These are phyloP conservation scores for Drepanosiphum platanoidis DNA, from an alignment of 2,888 invertebrate species.

Conservation along the genomic window DNA sequence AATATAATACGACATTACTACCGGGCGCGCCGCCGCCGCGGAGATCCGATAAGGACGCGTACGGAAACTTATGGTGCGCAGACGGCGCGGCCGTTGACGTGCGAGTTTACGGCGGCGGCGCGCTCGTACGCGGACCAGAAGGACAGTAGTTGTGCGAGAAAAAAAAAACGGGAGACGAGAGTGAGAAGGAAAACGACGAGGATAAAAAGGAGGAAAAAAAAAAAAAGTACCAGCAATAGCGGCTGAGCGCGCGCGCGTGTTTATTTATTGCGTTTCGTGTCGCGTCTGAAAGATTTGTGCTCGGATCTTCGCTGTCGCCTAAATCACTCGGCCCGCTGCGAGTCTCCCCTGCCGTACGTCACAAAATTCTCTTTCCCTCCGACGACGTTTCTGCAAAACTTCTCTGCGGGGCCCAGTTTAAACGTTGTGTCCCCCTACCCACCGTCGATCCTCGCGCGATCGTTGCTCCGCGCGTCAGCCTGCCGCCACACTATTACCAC, in stretches of 20 bases:
- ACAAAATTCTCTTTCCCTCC: slow-evolving; percentile 45
- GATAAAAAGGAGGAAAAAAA: too few relatives aligned
- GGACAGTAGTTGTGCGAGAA: neutral
- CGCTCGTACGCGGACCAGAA: neutral
- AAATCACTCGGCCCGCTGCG: slow-evolving; percentile 54
- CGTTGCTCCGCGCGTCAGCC: neutral
- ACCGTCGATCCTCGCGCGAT: neutral
- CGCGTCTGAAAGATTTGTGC: slow-evolving; percentile 61
- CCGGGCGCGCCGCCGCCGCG: neutral
- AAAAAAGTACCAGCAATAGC: too few relatives aligned
- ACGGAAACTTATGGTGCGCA: slow-evolving; percentile 21
- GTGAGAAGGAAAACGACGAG: neutral
- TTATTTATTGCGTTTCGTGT: slow-evolving; percentile 56
- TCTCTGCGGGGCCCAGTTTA: slow-evolving; percentile 28
- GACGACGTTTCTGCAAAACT: slow-evolving; percentile 20
- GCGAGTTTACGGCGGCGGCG: neutral
- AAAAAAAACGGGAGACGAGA: neutral
- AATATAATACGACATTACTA: neutral
- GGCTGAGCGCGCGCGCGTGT: neutral
- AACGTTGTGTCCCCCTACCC: slow-evolving; percentile 6
- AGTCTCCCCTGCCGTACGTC: neutral
- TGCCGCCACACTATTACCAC: neutral
- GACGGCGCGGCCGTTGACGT: slow-evolving; percentile 21
- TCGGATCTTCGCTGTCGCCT: slow-evolving; percentile 61
- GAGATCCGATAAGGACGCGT: slow-evolving; percentile 5